These are phyloP conservation scores for Cathartes aura DNA, from an alignment of 2,113 vertebrate species.

Conservation along the genomic window DNA sequence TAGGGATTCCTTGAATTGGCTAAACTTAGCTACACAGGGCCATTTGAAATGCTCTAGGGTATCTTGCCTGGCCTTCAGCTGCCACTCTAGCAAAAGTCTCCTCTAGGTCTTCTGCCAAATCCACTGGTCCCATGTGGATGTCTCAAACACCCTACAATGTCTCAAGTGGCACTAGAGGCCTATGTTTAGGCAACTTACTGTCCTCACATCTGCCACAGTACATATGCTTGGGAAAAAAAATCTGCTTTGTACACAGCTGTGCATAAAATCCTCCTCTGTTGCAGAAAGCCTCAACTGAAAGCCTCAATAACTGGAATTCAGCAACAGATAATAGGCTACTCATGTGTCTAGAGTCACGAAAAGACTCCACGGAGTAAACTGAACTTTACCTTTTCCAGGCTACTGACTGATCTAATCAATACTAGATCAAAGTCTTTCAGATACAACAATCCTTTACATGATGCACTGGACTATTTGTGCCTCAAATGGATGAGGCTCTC, in stretches of 20 bases:
- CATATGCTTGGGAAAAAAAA: neutral
- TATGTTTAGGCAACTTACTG: neutral
- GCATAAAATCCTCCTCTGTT: neutral
- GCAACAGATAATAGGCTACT: neutral
- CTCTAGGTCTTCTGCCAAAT: neutral
- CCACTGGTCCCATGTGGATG: neutral
- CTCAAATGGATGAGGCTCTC: neutral
- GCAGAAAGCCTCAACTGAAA: conserved; percentile 7
- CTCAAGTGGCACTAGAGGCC: neutral
- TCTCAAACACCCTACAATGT: neutral
- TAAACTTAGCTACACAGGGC: neutral
- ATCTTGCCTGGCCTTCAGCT: neutral
- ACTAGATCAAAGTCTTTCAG: neutral
- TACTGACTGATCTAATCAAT: neutral
- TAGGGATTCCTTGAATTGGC: neutral
- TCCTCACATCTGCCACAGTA: neutral
- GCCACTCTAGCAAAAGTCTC: neutral
- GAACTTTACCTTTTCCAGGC: neutral
- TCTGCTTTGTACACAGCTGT: neutral
- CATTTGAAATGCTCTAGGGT: neutral
- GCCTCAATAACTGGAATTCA: neutral
- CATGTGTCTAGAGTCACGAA: neutral
- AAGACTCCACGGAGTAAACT: neutral
- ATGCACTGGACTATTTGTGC: neutral
- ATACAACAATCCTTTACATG: neutral